Conservation (phyloP, 2,797 vertebrate genomes). For the Pogoniulus pusillus region DNA sequence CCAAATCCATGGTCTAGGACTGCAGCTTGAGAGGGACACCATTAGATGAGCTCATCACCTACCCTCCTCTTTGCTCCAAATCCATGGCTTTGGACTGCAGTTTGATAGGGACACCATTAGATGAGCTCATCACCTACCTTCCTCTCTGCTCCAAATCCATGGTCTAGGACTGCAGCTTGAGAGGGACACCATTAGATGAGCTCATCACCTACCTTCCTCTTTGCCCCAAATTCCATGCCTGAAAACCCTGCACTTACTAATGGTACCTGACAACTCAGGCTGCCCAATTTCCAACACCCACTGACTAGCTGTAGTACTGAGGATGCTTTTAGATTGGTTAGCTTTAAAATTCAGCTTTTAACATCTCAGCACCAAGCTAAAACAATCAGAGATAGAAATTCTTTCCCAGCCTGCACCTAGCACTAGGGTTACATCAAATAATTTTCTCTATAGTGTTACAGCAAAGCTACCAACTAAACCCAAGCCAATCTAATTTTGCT, state of each 20-base stretch:
- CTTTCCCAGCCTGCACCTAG: not conserved
- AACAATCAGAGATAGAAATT: not conserved
- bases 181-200: not conserved
- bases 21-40: not conserved
- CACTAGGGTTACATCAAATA: not conserved
- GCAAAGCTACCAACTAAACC: not conserved
- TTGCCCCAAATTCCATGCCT: not conserved
- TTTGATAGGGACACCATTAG: not conserved
- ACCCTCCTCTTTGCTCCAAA: not conserved
- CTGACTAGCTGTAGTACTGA: not conserved
- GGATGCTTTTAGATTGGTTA: not conserved
- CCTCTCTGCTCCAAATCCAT: not conserved
- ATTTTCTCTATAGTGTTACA: not conserved
- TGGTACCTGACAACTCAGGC: not conserved
- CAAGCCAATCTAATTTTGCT: conserved; percentile 1
- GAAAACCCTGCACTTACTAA: not conserved
- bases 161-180: not conserved
- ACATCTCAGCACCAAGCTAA: not conserved
- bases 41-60: not conserved
- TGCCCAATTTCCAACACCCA: not conserved
- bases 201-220: not conserved
- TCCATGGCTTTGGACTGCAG: not conserved
- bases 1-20: not conserved
- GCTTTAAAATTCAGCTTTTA: not conserved
- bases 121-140: not conserved